Base-by-base conservation (phyloP, 2,113 vertebrate species). In the Scortum barcoo region DNA sequence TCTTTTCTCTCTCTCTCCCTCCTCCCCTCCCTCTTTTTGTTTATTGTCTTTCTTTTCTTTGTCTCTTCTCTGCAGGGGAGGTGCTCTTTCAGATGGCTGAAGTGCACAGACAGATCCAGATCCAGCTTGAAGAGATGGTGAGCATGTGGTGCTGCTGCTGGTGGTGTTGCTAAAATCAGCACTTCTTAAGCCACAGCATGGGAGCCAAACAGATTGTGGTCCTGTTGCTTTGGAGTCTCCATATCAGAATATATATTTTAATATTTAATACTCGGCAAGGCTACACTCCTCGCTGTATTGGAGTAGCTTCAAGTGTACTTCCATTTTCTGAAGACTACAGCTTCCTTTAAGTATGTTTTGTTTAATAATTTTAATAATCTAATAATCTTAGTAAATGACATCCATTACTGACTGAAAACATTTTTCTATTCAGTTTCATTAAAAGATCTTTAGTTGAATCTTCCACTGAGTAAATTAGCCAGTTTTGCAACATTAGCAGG, bases 81-180 rank as follows among this genome's bases (percentile, higher is more conserved):
- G 98, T 99, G n/a, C 97, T 99, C 13, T 99, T 99, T 93, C 98
- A 99, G 95, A 99, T 99, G 98, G 98, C 98, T 0, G 98, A 99
- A 78, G 98, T 99, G 72, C 98, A 99, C 95, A 89, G 98, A 87
- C 98, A 99, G 95, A 99, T 99, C 88, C 98, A 99, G 91, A 97
- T 97, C 92, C 98, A 99, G 92, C 92, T 99, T 53, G 98, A 99
- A 75, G 98, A 99, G 82, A 99, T 97, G 98, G 98, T 99, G 93
- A 96, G 97, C 93, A 67, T 80, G 85, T 80, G 76, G 60, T 74
- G 54, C 19, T 38, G 73, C 17, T 48, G 66, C n/a, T 69, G 78
- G 67, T 70, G 65, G 6, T 36, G 70, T 48, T 85, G 57, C 61
- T 81, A 73, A 76, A 76, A 63, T 61, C 48, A 51, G 73, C 54